Base-by-base conservation (phyloP, 1,140 invertebrate species). In the Megathymus violae region DNA sequence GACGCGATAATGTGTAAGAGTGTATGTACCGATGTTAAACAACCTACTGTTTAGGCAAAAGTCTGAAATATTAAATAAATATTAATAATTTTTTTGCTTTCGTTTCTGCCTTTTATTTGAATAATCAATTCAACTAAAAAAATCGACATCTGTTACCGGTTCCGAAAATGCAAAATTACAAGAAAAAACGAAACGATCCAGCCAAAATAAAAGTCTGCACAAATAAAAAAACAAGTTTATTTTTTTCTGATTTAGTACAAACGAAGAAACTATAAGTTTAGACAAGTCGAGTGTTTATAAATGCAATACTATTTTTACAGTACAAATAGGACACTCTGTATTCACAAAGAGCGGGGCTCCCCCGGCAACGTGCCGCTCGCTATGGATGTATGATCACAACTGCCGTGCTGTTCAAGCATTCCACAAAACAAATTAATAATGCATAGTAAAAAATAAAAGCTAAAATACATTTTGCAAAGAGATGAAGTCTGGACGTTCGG, bases 51-150 rank as follows among this genome's bases (percentile, higher is more conserved):
- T 80, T 83, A 87, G 81, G 70, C 71, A 81, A 85, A 84, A 88
- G 84, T 88, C 83, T 87, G 85, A 88, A 75, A 80, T 70, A 74
- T 76, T 67, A 82, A 72, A 71, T 76, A 73, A 80, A 79, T 41
- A 59, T 59, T 67, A 67, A 73, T 74, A 68, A 85, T 81, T 76
- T 78, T 80, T 88, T 89, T 89, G 87, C 87, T 89, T 89, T 89
- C 74, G 70, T 77, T 79, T 56, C 4, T 15, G 15, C 4, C 6
- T 44, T 47, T 36, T 14, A 2, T 11, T 22, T 22, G 2, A 22
- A 22, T n/a, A n/a, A n/a, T n/a, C n/a, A n/a, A n/a, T n/a, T n/a
- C n/a, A n/a, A n/a, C n/a, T n/a, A n/a, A n/a, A n/a, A n/a, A n/a
- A n/a, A n/a, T n/a, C 5, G 19, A 3, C 19, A 22, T 22, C 5